These are phyloP conservation scores for Linepithema humile DNA, from an alignment of 1,140 invertebrate species.

Conservation along the genomic window DNA sequence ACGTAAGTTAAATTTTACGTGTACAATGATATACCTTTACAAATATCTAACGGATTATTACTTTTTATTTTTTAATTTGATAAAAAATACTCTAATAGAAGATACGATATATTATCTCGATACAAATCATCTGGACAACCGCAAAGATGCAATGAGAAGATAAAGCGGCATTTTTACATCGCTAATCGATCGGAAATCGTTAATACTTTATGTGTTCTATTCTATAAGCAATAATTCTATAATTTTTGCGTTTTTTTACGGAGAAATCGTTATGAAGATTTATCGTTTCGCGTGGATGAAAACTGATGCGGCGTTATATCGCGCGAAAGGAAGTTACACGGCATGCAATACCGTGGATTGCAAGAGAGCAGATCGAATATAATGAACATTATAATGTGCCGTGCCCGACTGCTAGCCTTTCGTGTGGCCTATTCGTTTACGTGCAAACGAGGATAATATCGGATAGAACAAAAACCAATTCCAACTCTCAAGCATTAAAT, in stretches of 20 bases:
- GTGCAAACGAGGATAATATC: constrained; percentile 42
- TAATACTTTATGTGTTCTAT: neutral
- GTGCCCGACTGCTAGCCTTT: constrained; percentile 1
- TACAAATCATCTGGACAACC: neutral
- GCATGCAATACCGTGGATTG: constrained; percentile 36
- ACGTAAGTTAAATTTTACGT: neutral
- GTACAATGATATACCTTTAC: neutral
- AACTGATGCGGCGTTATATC: constrained; percentile 28
- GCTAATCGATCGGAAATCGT: constrained; percentile 45
- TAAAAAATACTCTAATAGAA: neutral
- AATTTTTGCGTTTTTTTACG: constrained; percentile 25
- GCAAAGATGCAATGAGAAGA: neutral
- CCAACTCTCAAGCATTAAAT: neutral
- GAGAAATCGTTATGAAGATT: constrained; percentile 21
- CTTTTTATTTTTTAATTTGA: neutral
- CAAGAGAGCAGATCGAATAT: constrained; percentile 37
- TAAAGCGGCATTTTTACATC: neutral
- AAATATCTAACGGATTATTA: neutral
- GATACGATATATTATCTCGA: neutral
- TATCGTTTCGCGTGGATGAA: constrained; percentile 34
- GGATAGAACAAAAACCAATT: constrained; percentile 20
- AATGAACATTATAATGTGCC: constrained; percentile 50
- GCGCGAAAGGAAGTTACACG: constrained; percentile 53
- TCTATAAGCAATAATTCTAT: constrained; percentile 17
- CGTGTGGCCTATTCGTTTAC: constrained; percentile 35